Percentiles rank a stretch among this genome's conserved stretches.
These are phyloP conservation scores for Lycaena phlaeas DNA, from an alignment of 2,888 invertebrate genomes.

Conservation along the genomic window DNA sequence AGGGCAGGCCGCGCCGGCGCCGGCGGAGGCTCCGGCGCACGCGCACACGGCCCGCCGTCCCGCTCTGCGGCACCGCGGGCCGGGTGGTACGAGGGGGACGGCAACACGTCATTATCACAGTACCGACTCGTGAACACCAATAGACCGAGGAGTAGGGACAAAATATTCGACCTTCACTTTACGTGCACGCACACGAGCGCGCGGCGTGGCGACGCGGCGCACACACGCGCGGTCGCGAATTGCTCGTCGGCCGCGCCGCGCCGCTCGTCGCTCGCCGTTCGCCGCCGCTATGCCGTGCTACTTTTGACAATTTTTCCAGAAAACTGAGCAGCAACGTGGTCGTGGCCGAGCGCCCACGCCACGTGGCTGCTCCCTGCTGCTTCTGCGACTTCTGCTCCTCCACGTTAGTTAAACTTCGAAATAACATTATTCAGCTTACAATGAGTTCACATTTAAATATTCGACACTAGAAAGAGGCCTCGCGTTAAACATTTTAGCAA, in stretches of 20 bases:
- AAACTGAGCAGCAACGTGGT: slow-evolving; percentile 62
- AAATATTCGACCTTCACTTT: slow-evolving; percentile 73
- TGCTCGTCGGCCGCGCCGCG: slow-evolving; percentile 31
- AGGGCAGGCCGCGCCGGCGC: slow-evolving; percentile 67
- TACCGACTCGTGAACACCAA: slow-evolving; percentile 70
- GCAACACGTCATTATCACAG: slow-evolving; percentile 60
- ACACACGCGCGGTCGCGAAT: slow-evolving; percentile 40
- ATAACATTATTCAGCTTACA: neutral
- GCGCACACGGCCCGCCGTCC: slow-evolving; percentile 56
- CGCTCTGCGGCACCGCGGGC: slow-evolving; percentile 32
- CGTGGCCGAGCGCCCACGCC: slow-evolving; percentile 43
- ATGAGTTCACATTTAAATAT: neutral
- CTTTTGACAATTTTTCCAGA: slow-evolving; percentile 71
- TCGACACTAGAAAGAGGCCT: neutral
- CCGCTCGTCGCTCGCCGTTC: slow-evolving; percentile 36
- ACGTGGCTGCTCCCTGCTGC: slow-evolving; percentile 38
- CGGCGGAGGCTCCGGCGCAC: slow-evolving; percentile 65
- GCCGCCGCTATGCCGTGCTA: slow-evolving; percentile 52
- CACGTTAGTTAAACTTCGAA: too few species aligned
- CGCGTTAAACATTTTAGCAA: neutral
- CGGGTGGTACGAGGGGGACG: slow-evolving; percentile 51
- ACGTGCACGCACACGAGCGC: slow-evolving; percentile 55
- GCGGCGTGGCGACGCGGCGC: slow-evolving; percentile 42
- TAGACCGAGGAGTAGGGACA: slow-evolving; percentile 70
- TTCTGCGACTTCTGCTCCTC: neutral